phyloP scores from a whole-genome alignment of 1,140 invertebrate species.

The Thaumetopoea pityocampa region DNA sequence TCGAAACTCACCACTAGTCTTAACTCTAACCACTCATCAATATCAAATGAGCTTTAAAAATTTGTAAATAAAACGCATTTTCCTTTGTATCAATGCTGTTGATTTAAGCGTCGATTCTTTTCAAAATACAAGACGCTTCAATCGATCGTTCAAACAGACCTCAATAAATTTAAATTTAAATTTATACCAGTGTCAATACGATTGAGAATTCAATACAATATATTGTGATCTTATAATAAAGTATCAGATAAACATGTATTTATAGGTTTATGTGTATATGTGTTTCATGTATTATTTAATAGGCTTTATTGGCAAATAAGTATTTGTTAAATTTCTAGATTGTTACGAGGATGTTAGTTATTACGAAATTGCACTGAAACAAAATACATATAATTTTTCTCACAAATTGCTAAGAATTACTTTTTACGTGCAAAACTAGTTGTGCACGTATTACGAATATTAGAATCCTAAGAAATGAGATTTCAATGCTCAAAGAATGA shows the following conservation, averaged over 20 bases:
- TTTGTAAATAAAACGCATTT: background rate
- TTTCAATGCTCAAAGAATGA: too few species aligned
- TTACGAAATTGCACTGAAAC: conserved; percentile 7
- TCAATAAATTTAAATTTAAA: conserved; percentile 17
- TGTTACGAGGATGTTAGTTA: conserved; percentile 14
- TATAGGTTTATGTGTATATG: conserved; percentile 20
- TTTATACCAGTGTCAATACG: conserved; percentile 17
- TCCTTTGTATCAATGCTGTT: background rate
- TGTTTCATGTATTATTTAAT: conserved; percentile 19
- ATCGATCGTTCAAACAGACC: conserved; percentile 27
- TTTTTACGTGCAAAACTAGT: too few species aligned
- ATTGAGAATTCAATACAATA: conserved; percentile 14
- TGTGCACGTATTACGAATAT: too few species aligned
- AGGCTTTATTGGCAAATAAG: conserved; percentile 11
- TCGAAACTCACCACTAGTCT: conserved; percentile 22
- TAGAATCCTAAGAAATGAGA: too few species aligned
- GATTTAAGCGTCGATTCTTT: conserved; percentile 10
- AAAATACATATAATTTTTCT: background rate
- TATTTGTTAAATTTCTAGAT: conserved; percentile 15
- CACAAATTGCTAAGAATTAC: background rate
- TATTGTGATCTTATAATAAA: conserved; percentile 5
- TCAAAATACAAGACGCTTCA: conserved; percentile 21
- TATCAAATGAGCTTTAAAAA: conserved; percentile 10
- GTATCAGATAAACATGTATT: conserved; percentile 19
- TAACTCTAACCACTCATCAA: conserved; percentile 11